A percentile compares a stretch with the other conserved stretches of the same genome.
Conservation (phyloP, 2,113 vertebrate genomes). For the Gobiocypris rarus region DNA sequence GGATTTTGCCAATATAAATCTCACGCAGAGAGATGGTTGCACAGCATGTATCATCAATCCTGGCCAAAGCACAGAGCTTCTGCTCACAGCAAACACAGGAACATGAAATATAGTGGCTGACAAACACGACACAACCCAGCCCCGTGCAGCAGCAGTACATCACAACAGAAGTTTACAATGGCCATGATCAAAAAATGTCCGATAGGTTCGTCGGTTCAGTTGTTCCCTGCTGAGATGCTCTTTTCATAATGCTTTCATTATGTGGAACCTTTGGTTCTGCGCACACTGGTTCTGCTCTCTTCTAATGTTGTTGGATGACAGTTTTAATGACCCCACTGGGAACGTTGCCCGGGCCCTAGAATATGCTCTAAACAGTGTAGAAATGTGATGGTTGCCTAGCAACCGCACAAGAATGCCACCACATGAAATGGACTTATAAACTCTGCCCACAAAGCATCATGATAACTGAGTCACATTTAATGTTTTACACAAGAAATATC, state of each 20-base stretch:
- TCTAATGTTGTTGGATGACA: slow-evolving; percentile 4
- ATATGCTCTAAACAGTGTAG: slow-evolving; percentile 17
- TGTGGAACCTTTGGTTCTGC: neutral
- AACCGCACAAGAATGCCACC: slow-evolving; percentile 27
- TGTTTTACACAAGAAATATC: neutral
- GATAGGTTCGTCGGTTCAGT: neutral
- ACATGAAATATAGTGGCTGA: slow-evolving; percentile 13
- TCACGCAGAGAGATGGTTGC: neutral
- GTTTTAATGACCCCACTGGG: slow-evolving; percentile 30
- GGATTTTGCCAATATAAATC: slow-evolving; percentile 46
- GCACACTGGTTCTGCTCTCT: neutral
- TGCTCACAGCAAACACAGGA: neutral
- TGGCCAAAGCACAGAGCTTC: slow-evolving; percentile 31
- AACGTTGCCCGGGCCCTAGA: neutral
- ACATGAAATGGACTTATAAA: neutral
- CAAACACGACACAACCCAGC: neutral
- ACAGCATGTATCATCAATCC: slow-evolving; percentile 9
- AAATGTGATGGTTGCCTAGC: slow-evolving; percentile 40
- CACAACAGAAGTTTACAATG: neutral
- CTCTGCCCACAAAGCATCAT: neutral
- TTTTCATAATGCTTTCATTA: neutral
- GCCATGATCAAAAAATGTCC: neutral
- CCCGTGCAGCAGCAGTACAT: neutral
- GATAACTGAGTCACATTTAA: neutral
- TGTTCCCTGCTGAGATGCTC: neutral